A percentile compares a stretch with the other conserved stretches of the same genome.
Evolutionary conservation across 2,888 invertebrate genomes (phyloP).

Genomic region (Marasmarcha lunaedactyla): DNA sequence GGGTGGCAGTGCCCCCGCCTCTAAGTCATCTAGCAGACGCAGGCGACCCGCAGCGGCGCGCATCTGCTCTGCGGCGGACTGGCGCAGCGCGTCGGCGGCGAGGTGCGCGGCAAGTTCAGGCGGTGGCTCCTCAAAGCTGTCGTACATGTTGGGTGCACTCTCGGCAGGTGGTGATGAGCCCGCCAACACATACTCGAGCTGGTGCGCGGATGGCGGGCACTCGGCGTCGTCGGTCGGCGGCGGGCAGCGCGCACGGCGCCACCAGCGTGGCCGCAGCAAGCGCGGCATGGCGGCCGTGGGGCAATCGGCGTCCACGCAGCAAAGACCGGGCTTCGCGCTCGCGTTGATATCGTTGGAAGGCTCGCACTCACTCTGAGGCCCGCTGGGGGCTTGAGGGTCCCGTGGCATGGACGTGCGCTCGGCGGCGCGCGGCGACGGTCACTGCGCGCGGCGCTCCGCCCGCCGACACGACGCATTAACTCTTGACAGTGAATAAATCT

Average conservation of each 20-base stretch:
- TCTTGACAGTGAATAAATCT: conserved; percentile 33
- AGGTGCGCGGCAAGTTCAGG: conserved; percentile 79
- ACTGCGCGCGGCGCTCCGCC: conserved; percentile 26
- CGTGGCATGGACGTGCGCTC: not conserved
- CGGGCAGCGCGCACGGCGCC: not conserved
- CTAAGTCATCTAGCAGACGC: conserved; percentile 79
- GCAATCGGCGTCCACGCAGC: not conserved
- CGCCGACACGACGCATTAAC: conserved; percentile 37
- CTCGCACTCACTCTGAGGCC: conserved; percentile 52
- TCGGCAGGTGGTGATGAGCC: conserved; percentile 85
- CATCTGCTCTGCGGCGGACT: conserved; percentile 81
- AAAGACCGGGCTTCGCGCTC: no score
- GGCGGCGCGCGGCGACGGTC: conserved; percentile 15
- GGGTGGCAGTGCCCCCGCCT: conserved; percentile 72
- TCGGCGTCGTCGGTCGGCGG: conserved; percentile 40
- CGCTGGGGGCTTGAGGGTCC: conserved; percentile 9
- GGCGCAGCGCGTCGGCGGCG: conserved; percentile 79
- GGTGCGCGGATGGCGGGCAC: conserved; percentile 73
- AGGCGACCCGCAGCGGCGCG: conserved; percentile 75
- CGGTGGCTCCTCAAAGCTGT: conserved; percentile 81
- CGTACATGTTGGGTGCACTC: conserved; percentile 84
- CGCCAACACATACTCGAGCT: conserved; percentile 83
- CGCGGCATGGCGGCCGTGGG: not conserved
- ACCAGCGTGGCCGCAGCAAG: not conserved
- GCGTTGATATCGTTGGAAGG: conserved; percentile 76